A percentile compares a stretch with the other conserved stretches of the same genome.
phyloP scores from a whole-genome alignment of 2,113 vertebrate genomes.

The Oriolus oriolus region DNA sequence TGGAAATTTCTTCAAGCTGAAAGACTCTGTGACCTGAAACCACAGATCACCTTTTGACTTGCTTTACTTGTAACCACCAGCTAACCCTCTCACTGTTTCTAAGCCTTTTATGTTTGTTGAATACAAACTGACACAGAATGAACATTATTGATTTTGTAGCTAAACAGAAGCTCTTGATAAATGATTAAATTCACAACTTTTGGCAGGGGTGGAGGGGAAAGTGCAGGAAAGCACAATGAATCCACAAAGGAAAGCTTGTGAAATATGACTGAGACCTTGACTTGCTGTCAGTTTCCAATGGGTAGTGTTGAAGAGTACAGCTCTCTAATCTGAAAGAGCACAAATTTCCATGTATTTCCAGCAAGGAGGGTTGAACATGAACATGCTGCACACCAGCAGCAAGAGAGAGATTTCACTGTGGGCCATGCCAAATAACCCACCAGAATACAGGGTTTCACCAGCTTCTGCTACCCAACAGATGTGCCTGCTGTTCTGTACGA shows the following conservation, averaged over 20 bases:
- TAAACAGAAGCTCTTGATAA: not conserved
- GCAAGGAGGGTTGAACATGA: not conserved
- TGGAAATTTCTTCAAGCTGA: not conserved
- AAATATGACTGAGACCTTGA: not conserved
- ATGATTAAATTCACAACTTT: not conserved
- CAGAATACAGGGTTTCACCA: not conserved
- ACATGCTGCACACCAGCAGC: not conserved
- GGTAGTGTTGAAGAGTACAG: not conserved
- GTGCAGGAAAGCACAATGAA: not conserved
- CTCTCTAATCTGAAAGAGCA: not conserved
- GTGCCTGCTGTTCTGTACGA: fast-evolving
- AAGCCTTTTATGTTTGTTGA: not conserved
- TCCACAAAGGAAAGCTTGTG: not conserved
- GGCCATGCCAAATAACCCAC: not conserved
- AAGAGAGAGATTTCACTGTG: not conserved
- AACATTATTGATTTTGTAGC: not conserved
- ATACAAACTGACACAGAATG: not conserved
- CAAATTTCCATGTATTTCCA: not conserved
- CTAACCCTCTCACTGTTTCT: not conserved
- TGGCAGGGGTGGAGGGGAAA: not conserved
- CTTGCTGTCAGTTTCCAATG: not conserved
- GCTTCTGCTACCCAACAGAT: not conserved
- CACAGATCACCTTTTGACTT: not conserved
- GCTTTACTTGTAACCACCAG: not conserved
- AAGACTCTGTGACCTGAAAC: not conserved